Conservation (phyloP, 2,888 invertebrate species). For the Hyposoter dolosus region DNA sequence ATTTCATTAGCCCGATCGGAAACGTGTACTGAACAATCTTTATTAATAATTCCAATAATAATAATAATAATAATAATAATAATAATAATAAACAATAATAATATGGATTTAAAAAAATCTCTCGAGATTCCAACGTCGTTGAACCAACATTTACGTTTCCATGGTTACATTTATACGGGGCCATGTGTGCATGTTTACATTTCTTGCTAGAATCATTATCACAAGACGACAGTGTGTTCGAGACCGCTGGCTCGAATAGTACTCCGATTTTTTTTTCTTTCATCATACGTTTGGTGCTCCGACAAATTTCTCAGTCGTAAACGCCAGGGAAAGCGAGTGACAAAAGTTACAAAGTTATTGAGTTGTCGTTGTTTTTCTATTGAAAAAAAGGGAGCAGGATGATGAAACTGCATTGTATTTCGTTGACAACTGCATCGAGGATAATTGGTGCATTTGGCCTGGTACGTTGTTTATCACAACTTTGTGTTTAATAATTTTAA, state of each 20-base stretch:
- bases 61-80: conserved; percentile 56
- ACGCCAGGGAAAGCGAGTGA: conserved; percentile 53
- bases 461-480: conserved; percentile 75
- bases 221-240: conserved; percentile 67
- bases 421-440: conserved; percentile 79
- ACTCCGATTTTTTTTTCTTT: conserved; percentile 50
- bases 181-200: conserved; percentile 76
- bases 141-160: conserved; percentile 59
- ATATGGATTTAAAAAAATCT: conserved; percentile 4
- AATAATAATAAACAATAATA: conserved; percentile 38
- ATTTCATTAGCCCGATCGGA: background rate
- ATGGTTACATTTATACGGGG: conserved; percentile 65
- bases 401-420: conserved; percentile 78
- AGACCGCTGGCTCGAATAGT: conserved; percentile 67
- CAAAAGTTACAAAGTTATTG: conserved; percentile 47
- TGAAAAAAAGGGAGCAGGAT: conserved; percentile 66
- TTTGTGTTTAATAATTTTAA: background rate
- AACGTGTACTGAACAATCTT: background rate
- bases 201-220: conserved; percentile 75
- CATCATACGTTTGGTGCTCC: conserved; percentile 34
- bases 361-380: conserved; percentile 36
- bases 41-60: conserved; percentile 11
- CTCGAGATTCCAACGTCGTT: conserved; percentile 1
- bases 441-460: conserved; percentile 81
- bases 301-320: conserved; percentile 50